Conservation (phyloP, 1,140 invertebrate genomes). For the Calephelis virginiensis region DNA sequence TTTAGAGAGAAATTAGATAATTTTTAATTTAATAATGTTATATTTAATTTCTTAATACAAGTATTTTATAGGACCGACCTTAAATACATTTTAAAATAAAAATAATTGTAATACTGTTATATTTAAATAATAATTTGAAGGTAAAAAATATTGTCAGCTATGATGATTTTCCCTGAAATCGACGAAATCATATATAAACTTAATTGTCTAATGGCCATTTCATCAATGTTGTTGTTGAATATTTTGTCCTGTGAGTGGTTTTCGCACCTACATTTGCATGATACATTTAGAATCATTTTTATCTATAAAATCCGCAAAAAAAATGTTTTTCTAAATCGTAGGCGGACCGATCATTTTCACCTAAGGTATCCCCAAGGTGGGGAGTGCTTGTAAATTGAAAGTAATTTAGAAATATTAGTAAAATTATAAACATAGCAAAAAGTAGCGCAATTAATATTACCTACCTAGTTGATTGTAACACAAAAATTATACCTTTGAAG, state of each 20-base stretch:
- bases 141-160: no score
- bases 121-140: no score
- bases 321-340: constrained; percentile 48
- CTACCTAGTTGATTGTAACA: constrained; percentile 67
- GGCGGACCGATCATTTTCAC: constrained; percentile 59
- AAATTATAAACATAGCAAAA: constrained; percentile 69
- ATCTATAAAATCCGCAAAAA: constrained; percentile 56
- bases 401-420: constrained; percentile 63
- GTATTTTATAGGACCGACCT: no score
- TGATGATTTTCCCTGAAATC: no score
- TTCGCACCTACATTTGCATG: constrained; percentile 60
- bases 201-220: background rate
- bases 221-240: constrained; percentile 56
- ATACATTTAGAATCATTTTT: constrained; percentile 44
- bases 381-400: constrained; percentile 44
- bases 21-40: no score
- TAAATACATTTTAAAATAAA: no score
- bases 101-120: no score
- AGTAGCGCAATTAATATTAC: constrained; percentile 72
- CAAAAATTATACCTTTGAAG: constrained; percentile 65
- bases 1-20: no score
- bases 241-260: constrained; percentile 47
- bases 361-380: constrained; percentile 26
- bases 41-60: no score
- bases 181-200: background rate